Evolutionary conservation across 2,888 invertebrate genomes (phyloP).

Genomic region (Prionchulus punctatus): DNA sequence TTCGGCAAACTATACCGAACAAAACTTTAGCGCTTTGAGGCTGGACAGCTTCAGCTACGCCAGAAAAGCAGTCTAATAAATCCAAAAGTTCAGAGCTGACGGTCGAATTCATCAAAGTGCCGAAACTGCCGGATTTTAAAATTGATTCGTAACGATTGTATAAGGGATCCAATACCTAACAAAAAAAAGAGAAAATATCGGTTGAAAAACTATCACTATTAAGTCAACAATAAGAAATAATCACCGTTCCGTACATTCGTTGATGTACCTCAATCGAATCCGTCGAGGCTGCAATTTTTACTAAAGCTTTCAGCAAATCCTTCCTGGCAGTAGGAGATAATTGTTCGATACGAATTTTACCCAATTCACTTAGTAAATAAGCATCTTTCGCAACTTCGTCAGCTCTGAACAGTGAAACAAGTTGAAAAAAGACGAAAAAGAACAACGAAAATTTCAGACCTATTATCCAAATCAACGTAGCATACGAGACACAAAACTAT

Average conservation of each 20-base stretch:
- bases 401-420: neutral
- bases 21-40: slow-evolving; percentile 37
- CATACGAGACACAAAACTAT: slow-evolving; percentile 40
- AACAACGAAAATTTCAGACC: slow-evolving; percentile 32
- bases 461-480: slow-evolving; percentile 41
- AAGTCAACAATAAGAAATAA: neutral
- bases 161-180: slow-evolving; percentile 40
- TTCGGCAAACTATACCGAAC: slow-evolving; percentile 48
- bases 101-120: slow-evolving; percentile 44
- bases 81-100: slow-evolving; percentile 54
- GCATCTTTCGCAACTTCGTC: neutral
- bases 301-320: slow-evolving; percentile 55
- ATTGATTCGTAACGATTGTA: slow-evolving; percentile 16
- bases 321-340: slow-evolving; percentile 47
- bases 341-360: slow-evolving; percentile 15
- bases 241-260: slow-evolving; percentile 20
- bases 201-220: neutral
- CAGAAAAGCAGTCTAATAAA: slow-evolving; percentile 48
- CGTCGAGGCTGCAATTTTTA: slow-evolving; percentile 36
- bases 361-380: neutral
- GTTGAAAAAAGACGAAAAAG: neutral
- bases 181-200: slow-evolving; percentile 6
- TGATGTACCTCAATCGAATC: slow-evolving; percentile 17
- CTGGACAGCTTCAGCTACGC: slow-evolving; percentile 49
- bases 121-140: neutral